A percentile compares a stretch with the other conserved stretches of the same genome.
Evolutionary conservation across 2,888 invertebrate species (phyloP).

Genomic region (Drosophila siamana): DNA sequence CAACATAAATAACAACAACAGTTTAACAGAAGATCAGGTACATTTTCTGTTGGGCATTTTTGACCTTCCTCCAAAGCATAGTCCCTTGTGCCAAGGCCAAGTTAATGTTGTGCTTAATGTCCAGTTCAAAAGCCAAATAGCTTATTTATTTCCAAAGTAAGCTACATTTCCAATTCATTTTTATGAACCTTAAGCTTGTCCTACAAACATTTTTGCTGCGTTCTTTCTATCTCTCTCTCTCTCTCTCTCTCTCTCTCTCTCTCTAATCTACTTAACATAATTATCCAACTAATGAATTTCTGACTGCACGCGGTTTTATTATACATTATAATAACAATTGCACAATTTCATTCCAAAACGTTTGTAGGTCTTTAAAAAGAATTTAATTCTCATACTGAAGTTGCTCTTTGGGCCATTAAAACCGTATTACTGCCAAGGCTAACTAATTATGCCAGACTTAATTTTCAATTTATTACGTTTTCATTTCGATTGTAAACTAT

Average conservation of each 20-base stretch:
- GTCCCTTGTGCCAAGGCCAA: slow-evolving; percentile 48
- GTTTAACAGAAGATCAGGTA: slow-evolving; percentile 44
- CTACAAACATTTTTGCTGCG: slow-evolving; percentile 72
- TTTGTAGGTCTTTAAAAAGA: slow-evolving; percentile 64
- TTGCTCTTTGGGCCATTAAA: slow-evolving; percentile 81
- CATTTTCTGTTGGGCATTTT: slow-evolving; percentile 46
- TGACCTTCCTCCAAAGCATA: slow-evolving; percentile 36
- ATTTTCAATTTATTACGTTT: slow-evolving; percentile 10
- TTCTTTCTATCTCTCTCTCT: slow-evolving; percentile 54
- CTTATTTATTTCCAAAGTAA: slow-evolving; percentile 71
- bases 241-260: slow-evolving; percentile 2
- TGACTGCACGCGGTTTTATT: slow-evolving; percentile 76
- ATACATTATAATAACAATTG: slow-evolving; percentile 63
- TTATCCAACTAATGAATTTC: slow-evolving; percentile 60
- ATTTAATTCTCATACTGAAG: slow-evolving; percentile 52
- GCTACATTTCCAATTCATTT: slow-evolving; percentile 63
- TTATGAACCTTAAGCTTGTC: slow-evolving; percentile 73
- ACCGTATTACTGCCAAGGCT: slow-evolving; percentile 59
- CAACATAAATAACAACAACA: slow-evolving; percentile 28
- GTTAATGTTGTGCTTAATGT: slow-evolving; percentile 53
- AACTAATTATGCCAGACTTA: slow-evolving; percentile 27
- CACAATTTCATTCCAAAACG: slow-evolving; percentile 69
- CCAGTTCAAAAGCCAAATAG: slow-evolving; percentile 46
- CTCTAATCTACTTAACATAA: slow-evolving; percentile 51
- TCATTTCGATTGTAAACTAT: slow-evolving; percentile 3